Evolutionary conservation across 2,113 vertebrate species (phyloP).

Genomic region (Sturnus vulgaris): DNA sequence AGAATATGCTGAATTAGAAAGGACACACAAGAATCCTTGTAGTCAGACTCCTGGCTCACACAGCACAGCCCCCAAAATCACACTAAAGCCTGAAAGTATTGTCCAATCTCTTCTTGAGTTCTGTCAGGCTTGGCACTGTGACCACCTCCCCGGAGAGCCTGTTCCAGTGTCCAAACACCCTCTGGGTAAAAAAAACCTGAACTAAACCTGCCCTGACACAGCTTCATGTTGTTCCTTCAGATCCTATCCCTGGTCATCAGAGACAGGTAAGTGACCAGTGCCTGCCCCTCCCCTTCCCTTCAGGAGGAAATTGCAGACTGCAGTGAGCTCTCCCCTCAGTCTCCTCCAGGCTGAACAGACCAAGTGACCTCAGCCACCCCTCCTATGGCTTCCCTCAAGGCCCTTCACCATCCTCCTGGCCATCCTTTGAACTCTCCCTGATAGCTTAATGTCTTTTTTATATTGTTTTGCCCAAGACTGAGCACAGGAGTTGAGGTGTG

Average conservation of each 20-base stretch:
- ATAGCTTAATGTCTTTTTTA: neutral
- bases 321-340: neutral
- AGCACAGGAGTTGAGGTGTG: neutral
- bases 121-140: neutral
- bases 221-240: neutral
- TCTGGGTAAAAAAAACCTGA: neutral
- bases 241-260: neutral
- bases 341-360: neutral
- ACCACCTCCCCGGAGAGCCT: neutral
- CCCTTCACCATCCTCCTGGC: neutral
- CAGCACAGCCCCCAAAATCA: neutral
- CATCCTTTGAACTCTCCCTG: neutral
- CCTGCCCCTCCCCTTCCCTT: too few relatives aligned
- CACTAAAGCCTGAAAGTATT: too few relatives aligned
- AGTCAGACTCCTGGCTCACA: neutral
- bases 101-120: neutral
- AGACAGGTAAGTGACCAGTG: neutral
- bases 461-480: neutral
- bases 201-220: neutral
- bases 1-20: neutral
- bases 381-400: fast-evolving
- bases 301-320: too few relatives aligned
- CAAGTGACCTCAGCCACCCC: neutral
- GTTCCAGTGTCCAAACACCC: fast-evolving
- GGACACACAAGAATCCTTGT: neutral